Evolutionary conservation across 2,113 vertebrate species (phyloP), one percentile per base, ranked within the genome.

Genomic region (Tetrao urogallus): DNA sequence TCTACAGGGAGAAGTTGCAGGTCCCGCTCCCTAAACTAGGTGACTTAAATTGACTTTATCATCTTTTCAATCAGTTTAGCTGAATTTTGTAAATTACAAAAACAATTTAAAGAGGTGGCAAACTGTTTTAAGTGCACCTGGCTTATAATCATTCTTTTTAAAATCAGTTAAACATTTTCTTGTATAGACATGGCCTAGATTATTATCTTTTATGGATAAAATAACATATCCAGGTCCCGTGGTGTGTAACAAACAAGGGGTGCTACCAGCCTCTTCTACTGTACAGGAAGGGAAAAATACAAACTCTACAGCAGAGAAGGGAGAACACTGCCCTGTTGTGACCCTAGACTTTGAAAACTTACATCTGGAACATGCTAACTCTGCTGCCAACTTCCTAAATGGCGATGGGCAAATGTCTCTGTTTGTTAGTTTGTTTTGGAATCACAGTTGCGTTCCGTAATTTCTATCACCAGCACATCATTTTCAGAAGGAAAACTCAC

Each of bases 1-100:
- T 95, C 84, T 77, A 86, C 82, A 92, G 94, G 87, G 78, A 93
- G 34, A 82, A 96, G 91, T 85, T 91, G 67, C 91, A 94, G 87
- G 87, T 91, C 87, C 82, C 93, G 60, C 78, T 94, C 94, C 87
- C 84, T 94, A 77, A 93, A 93, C 87, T 18, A 6, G 64, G 42
- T 91, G 67, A 93, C 89, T 95, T 89, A 93, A 94, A 94, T 93
- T 94, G 91, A 91, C 82, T 96, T 95, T 95, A 96, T 95, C 95
- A 94, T 95, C 91, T 89, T 87, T 86, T 95, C 91, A 80, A 96
- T 94, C 94, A 85, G 94, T 56, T 15, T 3, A 86, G 84, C 89
- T 86, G 91, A 92, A 92, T 95, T 96, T 96, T 85, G 82, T 94
- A 96, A 96, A 95, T 95, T 93, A 94, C 91, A 70, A 91, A 96